A percentile compares a stretch with the other conserved stretches of the same genome.
These are phyloP conservation scores for Drosophila multiciliata DNA, from an alignment of 2,888 invertebrate species.

Conservation along the genomic window DNA sequence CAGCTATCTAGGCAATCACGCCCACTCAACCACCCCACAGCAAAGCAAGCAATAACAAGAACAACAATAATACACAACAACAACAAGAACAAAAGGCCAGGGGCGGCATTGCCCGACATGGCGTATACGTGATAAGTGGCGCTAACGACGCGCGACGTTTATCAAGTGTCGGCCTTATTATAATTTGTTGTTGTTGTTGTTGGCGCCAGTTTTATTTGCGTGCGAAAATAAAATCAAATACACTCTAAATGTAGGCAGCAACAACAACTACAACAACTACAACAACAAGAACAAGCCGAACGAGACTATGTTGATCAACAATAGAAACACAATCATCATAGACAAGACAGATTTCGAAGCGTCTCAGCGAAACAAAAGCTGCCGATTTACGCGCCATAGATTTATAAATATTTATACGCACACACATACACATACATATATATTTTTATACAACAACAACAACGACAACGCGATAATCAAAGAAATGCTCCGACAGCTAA, in stretches of 20 bases:
- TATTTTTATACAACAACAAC: constrained; percentile 9
- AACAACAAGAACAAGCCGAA: not conserved
- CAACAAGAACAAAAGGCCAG: constrained; percentile 21
- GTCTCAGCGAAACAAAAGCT: constrained; percentile 40
- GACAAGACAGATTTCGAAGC: constrained; percentile 39
- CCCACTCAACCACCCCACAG: constrained; percentile 21
- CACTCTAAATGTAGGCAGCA: constrained; percentile 63
- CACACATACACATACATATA: not conserved
- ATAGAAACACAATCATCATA: constrained; percentile 38
- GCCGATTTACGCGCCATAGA: constrained; percentile 53
- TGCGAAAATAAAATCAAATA: constrained; percentile 69
- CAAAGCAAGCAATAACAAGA: constrained; percentile 8
- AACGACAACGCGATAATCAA: constrained; percentile 20
- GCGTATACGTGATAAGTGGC: constrained; percentile 80
- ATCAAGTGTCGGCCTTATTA: constrained; percentile 70
- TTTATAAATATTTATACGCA: constrained; percentile 42
- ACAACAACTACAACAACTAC: constrained; percentile 8
- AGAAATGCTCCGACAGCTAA: constrained; percentile 16
- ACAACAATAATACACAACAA: constrained; percentile 11
- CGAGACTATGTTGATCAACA: constrained; percentile 15
- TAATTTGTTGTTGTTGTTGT: constrained; percentile 48
- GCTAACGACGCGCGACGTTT: constrained; percentile 80
- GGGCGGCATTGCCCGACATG: constrained; percentile 70
- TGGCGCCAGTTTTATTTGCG: constrained; percentile 81
- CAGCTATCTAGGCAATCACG: constrained; percentile 27